These are phyloP conservation scores for Gymnarchus niloticus DNA, from an alignment of 2,113 vertebrate genomes.

Conservation along the genomic window DNA sequence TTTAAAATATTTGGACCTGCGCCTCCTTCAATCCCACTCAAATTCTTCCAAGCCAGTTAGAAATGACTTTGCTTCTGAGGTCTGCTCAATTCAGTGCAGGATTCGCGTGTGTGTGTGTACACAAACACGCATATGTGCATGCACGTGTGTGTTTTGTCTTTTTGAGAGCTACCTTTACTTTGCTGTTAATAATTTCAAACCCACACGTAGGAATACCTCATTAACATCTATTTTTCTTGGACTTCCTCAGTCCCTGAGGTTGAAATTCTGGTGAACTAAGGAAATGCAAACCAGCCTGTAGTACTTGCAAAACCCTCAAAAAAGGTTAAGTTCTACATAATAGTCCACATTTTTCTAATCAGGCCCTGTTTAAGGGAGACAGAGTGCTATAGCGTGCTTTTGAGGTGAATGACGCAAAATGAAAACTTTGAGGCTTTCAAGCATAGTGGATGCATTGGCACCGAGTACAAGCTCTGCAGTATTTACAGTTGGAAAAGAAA, in stretches of 20 bases:
- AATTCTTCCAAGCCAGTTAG: constrained; percentile 22
- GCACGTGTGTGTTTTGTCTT: constrained; percentile 21
- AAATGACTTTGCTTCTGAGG: constrained; percentile 19
- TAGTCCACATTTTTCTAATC: constrained; percentile 45
- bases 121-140: no score
- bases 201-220: constrained; percentile 30
- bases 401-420: constrained; percentile 44
- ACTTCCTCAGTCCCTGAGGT: constrained; percentile 28
- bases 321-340: constrained; percentile 37
- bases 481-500: constrained; percentile 47
- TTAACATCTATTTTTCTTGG: constrained; percentile 39
- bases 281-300: constrained; percentile 30
- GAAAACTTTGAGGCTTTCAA: constrained; percentile 39
- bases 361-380: constrained; percentile 35
- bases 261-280: constrained; percentile 23
- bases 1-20: not conserved
- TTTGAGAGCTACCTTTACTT: constrained; percentile 25
- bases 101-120: not conserved
- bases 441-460: constrained; percentile 30
- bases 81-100: not conserved
- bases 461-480: constrained; percentile 29
- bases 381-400: constrained; percentile 36
- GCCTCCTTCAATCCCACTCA: not conserved
- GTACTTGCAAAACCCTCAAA: constrained; percentile 18
- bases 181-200: constrained; percentile 37